Conservation (phyloP, 2,888 invertebrate species). For the Thecophora atra region DNA sequence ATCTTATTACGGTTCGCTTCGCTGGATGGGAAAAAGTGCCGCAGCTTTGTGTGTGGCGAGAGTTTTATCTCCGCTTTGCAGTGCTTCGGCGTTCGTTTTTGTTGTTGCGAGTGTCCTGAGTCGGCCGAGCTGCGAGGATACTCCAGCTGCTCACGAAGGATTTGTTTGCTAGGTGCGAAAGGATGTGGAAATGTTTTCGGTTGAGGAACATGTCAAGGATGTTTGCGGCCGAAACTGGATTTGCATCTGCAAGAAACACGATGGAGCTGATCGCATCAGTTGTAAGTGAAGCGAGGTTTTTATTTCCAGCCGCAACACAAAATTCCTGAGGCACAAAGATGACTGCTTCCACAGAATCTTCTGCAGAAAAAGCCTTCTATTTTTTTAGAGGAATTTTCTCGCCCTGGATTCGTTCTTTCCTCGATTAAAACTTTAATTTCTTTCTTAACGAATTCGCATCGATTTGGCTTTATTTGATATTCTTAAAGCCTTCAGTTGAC, state of each 20-base stretch:
- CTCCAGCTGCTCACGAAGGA: not conserved
- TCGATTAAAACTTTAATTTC: too few species aligned
- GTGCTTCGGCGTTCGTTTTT: constrained; percentile 24
- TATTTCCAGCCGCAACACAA: too few species aligned
- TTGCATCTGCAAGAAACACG: constrained; percentile 47
- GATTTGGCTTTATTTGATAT: too few species aligned
- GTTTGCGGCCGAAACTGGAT: constrained; percentile 49
- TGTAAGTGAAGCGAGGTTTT: too few species aligned
- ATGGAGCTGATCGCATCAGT: not conserved
- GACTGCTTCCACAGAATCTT: too few species aligned
- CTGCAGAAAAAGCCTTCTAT: not conserved
- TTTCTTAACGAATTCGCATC: too few species aligned
- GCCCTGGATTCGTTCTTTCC: too few species aligned
- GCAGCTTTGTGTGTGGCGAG: constrained; percentile 42
- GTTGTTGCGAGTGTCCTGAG: constrained; percentile 6
- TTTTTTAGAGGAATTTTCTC: too few species aligned
- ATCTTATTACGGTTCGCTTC: constrained; percentile 60
- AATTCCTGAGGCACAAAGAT: too few species aligned
- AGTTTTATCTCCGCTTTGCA: constrained; percentile 40
- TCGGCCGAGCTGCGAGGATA: not conserved
- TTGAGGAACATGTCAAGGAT: constrained; percentile 39
- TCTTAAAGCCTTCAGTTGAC: too few species aligned
- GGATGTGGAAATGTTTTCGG: constrained; percentile 36
- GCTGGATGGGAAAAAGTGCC: constrained; percentile 57
- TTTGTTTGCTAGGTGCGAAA: not conserved